A percentile compares a stretch with the other conserved stretches of the same genome.
These are phyloP conservation scores for Labeo catla DNA, from an alignment of 2,113 vertebrate species.

Conservation along the genomic window DNA sequence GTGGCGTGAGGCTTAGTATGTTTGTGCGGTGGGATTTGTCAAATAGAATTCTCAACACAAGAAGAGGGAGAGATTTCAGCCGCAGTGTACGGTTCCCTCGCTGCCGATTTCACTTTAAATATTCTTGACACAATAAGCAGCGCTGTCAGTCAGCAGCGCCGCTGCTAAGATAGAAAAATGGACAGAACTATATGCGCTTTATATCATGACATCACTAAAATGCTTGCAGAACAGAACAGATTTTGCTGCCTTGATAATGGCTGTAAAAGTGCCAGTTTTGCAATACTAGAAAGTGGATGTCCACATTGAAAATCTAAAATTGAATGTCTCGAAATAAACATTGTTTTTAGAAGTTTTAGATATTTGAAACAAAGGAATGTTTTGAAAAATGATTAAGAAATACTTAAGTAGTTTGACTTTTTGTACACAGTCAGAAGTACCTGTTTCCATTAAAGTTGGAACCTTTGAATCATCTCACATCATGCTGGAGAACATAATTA, in stretches of 20 bases:
- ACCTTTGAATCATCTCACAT: not conserved
- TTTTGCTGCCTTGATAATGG: not conserved
- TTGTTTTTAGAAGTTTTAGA: not conserved
- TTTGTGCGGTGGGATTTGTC: constrained; percentile 37
- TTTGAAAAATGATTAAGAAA: not conserved
- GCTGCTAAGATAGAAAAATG: not conserved
- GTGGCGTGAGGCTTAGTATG: constrained; percentile 31
- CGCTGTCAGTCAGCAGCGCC: constrained; percentile 33
- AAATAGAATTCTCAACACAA: constrained; percentile 35
- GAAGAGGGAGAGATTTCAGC: constrained; percentile 38
- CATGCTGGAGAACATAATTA: not conserved
- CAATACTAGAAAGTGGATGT: not conserved
- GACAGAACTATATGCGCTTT: not conserved
- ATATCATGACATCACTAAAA: not conserved
- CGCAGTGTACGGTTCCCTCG: constrained; percentile 10
- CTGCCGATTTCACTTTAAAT: constrained; percentile 31
- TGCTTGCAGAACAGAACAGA: not conserved
- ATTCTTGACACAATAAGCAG: constrained; percentile 42
- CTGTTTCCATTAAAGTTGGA: not conserved
- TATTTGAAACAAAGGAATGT: not conserved
- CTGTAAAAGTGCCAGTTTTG: not conserved
- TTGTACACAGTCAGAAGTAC: not conserved
- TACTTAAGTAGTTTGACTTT: not conserved
- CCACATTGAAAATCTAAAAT: not conserved
- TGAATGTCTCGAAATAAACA: not conserved